A percentile compares a stretch with the other conserved stretches of the same genome.
Evolutionary conservation across 2,113 vertebrate genomes (phyloP).

Genomic region (Nothocercus nigrocapillus): DNA sequence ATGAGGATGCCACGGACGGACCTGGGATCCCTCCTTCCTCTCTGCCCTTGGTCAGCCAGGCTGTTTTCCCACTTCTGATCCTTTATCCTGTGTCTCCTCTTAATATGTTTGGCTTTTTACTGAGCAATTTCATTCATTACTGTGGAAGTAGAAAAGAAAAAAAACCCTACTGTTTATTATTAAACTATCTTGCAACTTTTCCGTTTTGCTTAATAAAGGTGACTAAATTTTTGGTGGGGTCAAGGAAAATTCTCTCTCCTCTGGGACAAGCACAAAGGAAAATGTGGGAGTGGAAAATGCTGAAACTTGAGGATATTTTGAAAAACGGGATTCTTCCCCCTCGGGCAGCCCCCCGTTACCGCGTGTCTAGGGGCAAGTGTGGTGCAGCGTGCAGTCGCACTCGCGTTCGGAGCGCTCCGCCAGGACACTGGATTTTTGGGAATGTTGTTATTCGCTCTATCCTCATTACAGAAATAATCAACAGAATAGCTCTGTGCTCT

Average conservation of each 20-base stretch:
- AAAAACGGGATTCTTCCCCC: background rate
- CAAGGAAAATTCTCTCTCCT: background rate
- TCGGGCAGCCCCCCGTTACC: background rate
- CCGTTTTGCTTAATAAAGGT: background rate
- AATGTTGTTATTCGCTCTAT: conserved; percentile 53
- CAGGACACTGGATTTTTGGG: conserved; percentile 39
- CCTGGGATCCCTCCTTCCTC: background rate
- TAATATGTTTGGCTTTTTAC: background rate
- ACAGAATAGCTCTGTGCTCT: conserved; percentile 53
- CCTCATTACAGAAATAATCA: conserved; percentile 67
- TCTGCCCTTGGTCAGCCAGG: background rate
- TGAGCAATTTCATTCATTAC: background rate
- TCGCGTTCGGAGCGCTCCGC: conserved; percentile 22
- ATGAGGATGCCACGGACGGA: background rate
- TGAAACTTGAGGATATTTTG: accelerated
- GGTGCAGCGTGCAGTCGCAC: background rate
- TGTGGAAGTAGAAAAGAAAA: background rate
- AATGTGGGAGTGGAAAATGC: background rate
- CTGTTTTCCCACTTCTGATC: accelerated
- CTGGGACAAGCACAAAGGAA: background rate
- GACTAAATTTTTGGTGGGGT: background rate
- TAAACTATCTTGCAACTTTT: background rate
- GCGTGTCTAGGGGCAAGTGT: background rate
- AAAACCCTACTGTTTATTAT: background rate
- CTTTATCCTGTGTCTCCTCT: background rate